Evolutionary conservation across 1,140 invertebrate species (phyloP), one percentile per base, ranked within the genome.

Genomic region (Ptiloglossa arizonensis): DNA sequence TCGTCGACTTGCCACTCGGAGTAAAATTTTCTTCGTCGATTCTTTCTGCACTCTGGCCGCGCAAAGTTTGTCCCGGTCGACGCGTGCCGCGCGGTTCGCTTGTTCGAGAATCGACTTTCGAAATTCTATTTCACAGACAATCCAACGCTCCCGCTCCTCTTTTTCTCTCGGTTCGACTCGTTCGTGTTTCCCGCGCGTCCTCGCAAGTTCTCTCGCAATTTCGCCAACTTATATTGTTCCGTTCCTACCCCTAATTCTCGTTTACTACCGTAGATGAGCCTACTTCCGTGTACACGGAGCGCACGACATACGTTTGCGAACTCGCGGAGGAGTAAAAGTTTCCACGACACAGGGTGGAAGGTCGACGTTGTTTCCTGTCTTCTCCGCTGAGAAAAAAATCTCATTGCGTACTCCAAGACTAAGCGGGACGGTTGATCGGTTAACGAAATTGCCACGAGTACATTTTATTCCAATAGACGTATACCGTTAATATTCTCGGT

Each of bases 71-170:
- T 29, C 8, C 6, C 56, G 11, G 6, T 46, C 38, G 27, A 19
- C 69, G 15, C 56, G 41, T 35, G 41, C 29, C 41, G 0, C 19
- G 13, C 32, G 4, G 8, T 52, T 19, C 2, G 50, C 4, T 8
- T n/a, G 6, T n/a, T n/a, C 17, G 35, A 1, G 32, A 73, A 73
- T 64, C 69, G 56, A 60, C 56, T 71, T 60, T 71, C 27, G 5
- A 60, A 60, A 71, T 59, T 60, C 41, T 71, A 46, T 71, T 71
- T 67, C 19, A 32, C 62, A 46, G 38, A 44, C 62, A 71, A 69
- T 69, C 52, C 67, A 8, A 11, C 35, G 13, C 6, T n/a, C 3
- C 54, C 22, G 38, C 19, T 41, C 17, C 17, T 22, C 38, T 27
- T 48, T 17, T 48, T 29, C 64, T 24, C 15, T n/a, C 48, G 22